Evolutionary conservation across 2,888 invertebrate species (phyloP), one percentile per base, ranked within the genome.

Genomic region (Oscheius onirici): DNA sequence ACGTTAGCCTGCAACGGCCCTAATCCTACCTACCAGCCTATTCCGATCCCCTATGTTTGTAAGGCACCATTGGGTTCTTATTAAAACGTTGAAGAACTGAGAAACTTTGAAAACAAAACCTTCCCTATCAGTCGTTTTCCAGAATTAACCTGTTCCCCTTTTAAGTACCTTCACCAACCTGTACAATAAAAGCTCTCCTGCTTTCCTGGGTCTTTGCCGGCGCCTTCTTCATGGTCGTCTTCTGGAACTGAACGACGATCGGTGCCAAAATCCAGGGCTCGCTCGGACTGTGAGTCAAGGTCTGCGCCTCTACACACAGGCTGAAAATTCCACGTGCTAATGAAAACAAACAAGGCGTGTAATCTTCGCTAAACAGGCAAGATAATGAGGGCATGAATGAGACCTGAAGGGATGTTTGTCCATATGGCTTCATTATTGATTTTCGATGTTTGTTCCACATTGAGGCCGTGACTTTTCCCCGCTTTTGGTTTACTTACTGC

Each of bases 211-310:
- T 40, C 58, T 58, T 58, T 11, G 22, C 40, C n/a, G 69, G 69
- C 13, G 71, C 52, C 61, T 74, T 78, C 13, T 69, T 69, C 15
- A 71, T 63, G 24, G 74, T 73, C 72, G 76, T 78, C 51, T 78
- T 78, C 49, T 75, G 76, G 54, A 78, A 74, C 11, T 75, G 74
- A 0, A 78, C 72, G 22, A 74, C 75, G 26, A 78, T 76, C 26
- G 78, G 78, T 20, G 78, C 78, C n/a, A 78, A 73, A 41, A 78
- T 76, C 78, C 78, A 78, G 17, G 69, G 69, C 34, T 69, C 69
- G 24, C 58, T 58, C 22, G 69, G 69, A 44, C 69, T 69, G 49
- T 69, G 69, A 13, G 57, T 46, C 6, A 69, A 49, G 24, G 69
- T 49, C 22, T 69, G 69, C 26, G 46, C n/a, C 44, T 69, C 69